These are phyloP conservation scores for Noctuana brunneofusca DNA, from an alignment of 2,888 invertebrate genomes.

Conservation along the genomic window DNA sequence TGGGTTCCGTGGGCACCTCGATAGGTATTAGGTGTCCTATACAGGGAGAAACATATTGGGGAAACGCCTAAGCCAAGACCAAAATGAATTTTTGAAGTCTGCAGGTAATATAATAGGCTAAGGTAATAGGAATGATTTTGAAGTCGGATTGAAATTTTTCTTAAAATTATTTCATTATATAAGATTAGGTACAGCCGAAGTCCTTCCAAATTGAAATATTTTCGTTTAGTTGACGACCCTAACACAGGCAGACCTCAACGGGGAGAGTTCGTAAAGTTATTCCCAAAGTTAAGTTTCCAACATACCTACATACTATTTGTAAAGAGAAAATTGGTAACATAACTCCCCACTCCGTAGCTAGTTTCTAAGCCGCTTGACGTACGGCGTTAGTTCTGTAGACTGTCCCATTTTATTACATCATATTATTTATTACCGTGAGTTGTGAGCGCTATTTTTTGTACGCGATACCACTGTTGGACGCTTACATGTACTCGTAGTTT, in stretches of 20 bases:
- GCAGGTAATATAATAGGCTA: no score
- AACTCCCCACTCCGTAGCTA: conserved; percentile 26
- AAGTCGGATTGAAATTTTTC: no score
- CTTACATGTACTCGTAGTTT: not conserved
- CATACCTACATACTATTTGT: conserved; percentile 26
- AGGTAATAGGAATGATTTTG: no score
- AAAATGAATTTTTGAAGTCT: no score
- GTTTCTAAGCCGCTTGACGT: conserved; percentile 35
- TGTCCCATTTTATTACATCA: conserved; percentile 24
- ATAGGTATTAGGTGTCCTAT: no score
- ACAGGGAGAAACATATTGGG: no score
- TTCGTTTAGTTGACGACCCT: not conserved
- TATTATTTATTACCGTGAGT: conserved; percentile 35
- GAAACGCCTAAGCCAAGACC: no score
- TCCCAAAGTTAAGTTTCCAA: conserved; percentile 12
- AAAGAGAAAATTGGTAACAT: conserved; percentile 36
- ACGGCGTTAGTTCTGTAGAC: conserved; percentile 34
- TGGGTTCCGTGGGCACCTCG: no score
- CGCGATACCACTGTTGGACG: not conserved
- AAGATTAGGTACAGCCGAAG: no score
- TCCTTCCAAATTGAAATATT: not conserved
- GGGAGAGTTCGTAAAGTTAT: conserved; percentile 1
- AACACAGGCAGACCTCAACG: not conserved
- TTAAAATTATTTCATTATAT: no score
- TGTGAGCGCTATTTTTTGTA: conserved; percentile 32